Percentiles rank a stretch among this genome's conserved stretches.
Conservation (phyloP, 2,888 invertebrate genomes). For the Drosophila anceps region DNA sequence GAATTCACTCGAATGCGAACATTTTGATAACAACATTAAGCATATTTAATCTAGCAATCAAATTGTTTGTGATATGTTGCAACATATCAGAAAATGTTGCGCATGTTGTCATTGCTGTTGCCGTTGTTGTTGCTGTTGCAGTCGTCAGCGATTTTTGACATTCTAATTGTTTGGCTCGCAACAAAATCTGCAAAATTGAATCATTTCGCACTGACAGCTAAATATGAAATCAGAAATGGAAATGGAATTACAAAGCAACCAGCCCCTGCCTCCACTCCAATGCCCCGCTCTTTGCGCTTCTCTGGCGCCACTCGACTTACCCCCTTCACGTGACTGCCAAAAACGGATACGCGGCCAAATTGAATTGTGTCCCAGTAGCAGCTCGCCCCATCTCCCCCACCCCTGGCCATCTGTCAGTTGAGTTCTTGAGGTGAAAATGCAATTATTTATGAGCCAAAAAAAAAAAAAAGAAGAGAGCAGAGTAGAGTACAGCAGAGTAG, state of each 20-base stretch:
- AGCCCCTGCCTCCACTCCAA: background rate
- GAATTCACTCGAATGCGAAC: background rate
- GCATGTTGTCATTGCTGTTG: slow-evolving; percentile 6
- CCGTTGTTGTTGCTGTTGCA: slow-evolving; percentile 23
- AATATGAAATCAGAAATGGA: slow-evolving; percentile 77
- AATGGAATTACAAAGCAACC: slow-evolving; percentile 71
- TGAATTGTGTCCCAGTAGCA: slow-evolving; percentile 67
- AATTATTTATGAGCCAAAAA: slow-evolving; percentile 74
- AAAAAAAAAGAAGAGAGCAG: slow-evolving; percentile 8
- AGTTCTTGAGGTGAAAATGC: slow-evolving; percentile 80
- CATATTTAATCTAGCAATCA: slow-evolving; percentile 4
- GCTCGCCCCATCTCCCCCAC: background rate
- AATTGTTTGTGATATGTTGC: slow-evolving; percentile 11
- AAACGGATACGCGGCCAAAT: slow-evolving; percentile 75
- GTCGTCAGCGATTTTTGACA: slow-evolving; percentile 44
- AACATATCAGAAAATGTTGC: slow-evolving; percentile 15
- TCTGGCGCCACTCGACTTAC: background rate
- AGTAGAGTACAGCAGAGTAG: background rate
- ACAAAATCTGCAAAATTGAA: slow-evolving; percentile 74
- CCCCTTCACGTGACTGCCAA: slow-evolving; percentile 39
- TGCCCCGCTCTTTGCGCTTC: background rate
- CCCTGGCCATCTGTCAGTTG: slow-evolving; percentile 65
- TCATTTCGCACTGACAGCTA: slow-evolving; percentile 78
- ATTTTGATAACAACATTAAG: background rate
- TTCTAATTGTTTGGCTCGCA: slow-evolving; percentile 60